phyloP scores from a whole-genome alignment of 2,113 vertebrate species.

The Pogonocichla stellata region DNA sequence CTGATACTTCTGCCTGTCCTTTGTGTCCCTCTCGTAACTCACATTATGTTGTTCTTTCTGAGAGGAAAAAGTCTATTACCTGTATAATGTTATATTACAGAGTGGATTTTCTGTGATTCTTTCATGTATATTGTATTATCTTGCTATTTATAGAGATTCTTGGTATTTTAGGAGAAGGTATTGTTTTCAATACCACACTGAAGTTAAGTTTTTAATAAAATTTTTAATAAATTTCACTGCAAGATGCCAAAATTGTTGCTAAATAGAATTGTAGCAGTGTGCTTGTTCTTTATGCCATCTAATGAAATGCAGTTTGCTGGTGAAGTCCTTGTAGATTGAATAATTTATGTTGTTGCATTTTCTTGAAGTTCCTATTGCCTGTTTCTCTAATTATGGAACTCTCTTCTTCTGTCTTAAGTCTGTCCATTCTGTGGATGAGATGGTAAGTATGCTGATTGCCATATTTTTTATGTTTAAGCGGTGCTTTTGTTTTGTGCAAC shows the following conservation, averaged over 20 bases:
- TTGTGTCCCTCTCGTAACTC: not conserved
- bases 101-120: not conserved
- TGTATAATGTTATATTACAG: not conserved
- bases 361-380: slow-evolving; percentile 34
- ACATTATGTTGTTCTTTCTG: not conserved
- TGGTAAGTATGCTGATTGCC: slow-evolving; percentile 85
- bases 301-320: not conserved
- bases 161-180: not conserved
- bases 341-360: slow-evolving; percentile 18
- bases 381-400: slow-evolving; percentile 75
- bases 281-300: not conserved
- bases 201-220: not conserved
- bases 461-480: slow-evolving; percentile 19
- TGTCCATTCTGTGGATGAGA: slow-evolving; percentile 86
- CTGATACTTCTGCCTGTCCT: not conserved
- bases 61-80: not conserved
- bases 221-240: not conserved
- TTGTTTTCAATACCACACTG: not conserved
- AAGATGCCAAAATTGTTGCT: not conserved
- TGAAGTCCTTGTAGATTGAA: not conserved
- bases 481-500: slow-evolving; percentile 34
- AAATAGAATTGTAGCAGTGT: not conserved
- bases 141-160: not conserved
- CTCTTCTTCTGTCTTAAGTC: slow-evolving; percentile 88
- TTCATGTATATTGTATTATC: not conserved